These are phyloP conservation scores for Machaerirhynchus nigripectus DNA, from an alignment of 2,113 vertebrate genomes.

Conservation along the genomic window DNA sequence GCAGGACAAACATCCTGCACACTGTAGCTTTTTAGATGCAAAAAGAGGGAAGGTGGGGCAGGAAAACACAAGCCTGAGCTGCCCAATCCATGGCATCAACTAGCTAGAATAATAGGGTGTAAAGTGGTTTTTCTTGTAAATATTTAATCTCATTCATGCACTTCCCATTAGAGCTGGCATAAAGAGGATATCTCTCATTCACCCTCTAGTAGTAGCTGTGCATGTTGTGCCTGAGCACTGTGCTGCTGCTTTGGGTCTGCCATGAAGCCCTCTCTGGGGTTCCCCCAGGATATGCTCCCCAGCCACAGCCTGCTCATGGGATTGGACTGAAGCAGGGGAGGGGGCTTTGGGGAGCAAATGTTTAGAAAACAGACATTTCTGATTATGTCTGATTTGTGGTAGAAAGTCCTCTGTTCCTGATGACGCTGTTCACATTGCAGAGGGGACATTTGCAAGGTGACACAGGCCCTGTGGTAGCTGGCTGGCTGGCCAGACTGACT, in stretches of 20 bases:
- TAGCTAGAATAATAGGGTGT: background rate
- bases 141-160: constrained; percentile 14
- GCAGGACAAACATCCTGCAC: background rate
- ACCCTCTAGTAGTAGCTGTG: background rate
- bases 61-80: background rate
- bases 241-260: background rate
- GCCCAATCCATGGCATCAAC: background rate
- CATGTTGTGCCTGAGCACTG: background rate
- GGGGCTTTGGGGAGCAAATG: background rate
- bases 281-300: background rate
- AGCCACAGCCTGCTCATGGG: background rate
- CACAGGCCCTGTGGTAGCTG: background rate
- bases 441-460: background rate
- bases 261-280: background rate
- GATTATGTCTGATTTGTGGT: background rate
- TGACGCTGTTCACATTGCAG: background rate
- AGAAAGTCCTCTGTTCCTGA: background rate
- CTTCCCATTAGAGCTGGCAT: background rate
- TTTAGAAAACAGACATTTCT: background rate
- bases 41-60: background rate
- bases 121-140: constrained; percentile 11
- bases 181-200: background rate
- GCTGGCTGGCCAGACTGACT: background rate
- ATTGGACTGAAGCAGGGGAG: background rate
- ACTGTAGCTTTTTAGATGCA: background rate